Evolutionary conservation across 2,797 vertebrate genomes (phyloP), one percentile per base, ranked within the genome.

Genomic region (Nannoperca obscura): DNA sequence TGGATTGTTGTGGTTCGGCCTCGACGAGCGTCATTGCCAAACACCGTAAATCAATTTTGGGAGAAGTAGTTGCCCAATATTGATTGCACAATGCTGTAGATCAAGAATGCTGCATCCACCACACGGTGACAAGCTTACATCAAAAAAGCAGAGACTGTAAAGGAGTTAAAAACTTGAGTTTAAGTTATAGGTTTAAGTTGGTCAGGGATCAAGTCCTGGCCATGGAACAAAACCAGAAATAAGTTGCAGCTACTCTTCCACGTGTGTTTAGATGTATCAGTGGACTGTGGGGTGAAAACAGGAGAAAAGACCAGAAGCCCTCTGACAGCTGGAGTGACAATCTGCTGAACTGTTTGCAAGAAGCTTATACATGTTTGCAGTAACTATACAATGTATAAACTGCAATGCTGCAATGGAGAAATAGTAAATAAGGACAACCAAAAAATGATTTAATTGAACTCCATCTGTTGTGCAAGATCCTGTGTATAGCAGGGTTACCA

Each of bases 1-100:
- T 67, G 81, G 75, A 77, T 85, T 91, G 86, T 86, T 90, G 72
- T 79, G 76, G 76, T 83, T 86, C 80, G 62, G 54, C 74, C 2
- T 77, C 79, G 55, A 78, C 5, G 14, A 34, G 47, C 77, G 83
- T 88, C 75, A 55, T 20, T 81, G 88, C 91, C 90, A 91, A 86
- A 84, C 78, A 80, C 65, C 20, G 38, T 85, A 70, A 84, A 91
- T 91, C 85, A 77, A 22, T 75, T 82, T 46, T 8, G 12, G 57
- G 60, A 54, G 54, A 71, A 78, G 58, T 50, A 19, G 53, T 82
- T 83, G 75, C 76, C 76, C 79, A 61, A 71, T 55, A 40, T 61
- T 59, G 12, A 32, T 88, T 83, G 78, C 86, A 63, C 78, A 86
- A 88, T 13, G 6, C 5, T 32, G 52, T 22, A 34, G 34, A 83